Base-by-base conservation (phyloP, 2,797 vertebrate genomes). In the Malacoraja senta region DNA sequence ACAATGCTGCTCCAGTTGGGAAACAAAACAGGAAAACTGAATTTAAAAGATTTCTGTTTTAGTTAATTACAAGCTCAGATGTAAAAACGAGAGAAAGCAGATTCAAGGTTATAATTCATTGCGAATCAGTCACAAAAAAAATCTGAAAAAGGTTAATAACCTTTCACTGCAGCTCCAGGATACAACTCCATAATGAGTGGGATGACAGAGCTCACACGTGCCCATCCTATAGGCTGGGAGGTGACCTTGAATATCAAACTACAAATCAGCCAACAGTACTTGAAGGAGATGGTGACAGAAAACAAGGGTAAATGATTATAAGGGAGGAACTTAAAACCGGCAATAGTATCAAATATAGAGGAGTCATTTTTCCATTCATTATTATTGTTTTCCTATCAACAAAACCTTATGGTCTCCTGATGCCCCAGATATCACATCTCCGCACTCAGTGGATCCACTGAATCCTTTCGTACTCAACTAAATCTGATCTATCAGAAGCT, bases 21-120 rank as follows among this genome's bases (percentile, higher is more conserved):
- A 92, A 92, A 76, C 44, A 92, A 76, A 53, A 76, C n/a, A n/a
- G 72, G 44, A 92, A 92, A 76, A 76, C 72, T 44, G 38, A 76
- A 72, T 58, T 24, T 92, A 68, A n/a, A 76, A 29, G 38, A 76
- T 26, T 58, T 92, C 35, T 44, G 71, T 53, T 74, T 92, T n/a
- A 58, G 44, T 21, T 76, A 53, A 92, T 76, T 38, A 29, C 65
- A 76, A 76, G 58, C 71, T 74, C 26, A n/a, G 76, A 92, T 12
- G 74, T 76, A 92, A 92, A 76, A 92, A 53, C 3, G 44, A 92
- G 71, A 58, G 38, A 58, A 58, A 92, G 26, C 26, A 29, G 68
- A 53, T 76, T 92, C 68, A 74, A 92, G 35, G 90, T 92, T 92
- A 92, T 26, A 92, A 44, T 53, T 91, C 21, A 91, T 74, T 91